Base-by-base conservation (phyloP, 2,797 vertebrate species). In the Loriculus beryllinus region DNA sequence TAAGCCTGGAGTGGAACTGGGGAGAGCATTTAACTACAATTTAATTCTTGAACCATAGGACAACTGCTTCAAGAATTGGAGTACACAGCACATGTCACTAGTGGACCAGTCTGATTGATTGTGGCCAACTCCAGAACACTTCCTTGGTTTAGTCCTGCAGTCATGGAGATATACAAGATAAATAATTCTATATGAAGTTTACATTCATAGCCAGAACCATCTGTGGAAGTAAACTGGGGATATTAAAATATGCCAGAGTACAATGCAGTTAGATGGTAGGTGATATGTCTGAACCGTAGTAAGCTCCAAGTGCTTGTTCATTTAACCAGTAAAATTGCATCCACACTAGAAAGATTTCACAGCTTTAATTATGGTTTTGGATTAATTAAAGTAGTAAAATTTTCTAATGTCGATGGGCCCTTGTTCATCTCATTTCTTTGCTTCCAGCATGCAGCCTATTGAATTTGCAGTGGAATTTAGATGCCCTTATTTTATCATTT, bases 311-410 rank as follows among this genome's bases (percentile, higher is more conserved):
- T 45, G 26, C 88, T 86, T 82, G 69, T 33, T 92, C 92, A 81
- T 57, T 95, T 95, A 90, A 86, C 79, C 49, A 28, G 39, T 28
- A 65, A 90, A 94, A 86, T 52, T 87, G 75, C 64, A 71, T 75
- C 78, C 81, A 77, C 81, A 92, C 81, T 85, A 85, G 88, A 60
- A 80, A 52, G 80, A 88, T 82, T 96, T 93, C 60, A 52, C 74
- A 84, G 78, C 78, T 92, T 88, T 95, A 93, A 92, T 88, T 95
- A 87, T 48, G 45, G 1, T 77, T 95, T 95, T 82, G 78, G 75
- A 68, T 86, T 96, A 95, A 95, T 95, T 95, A 96, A 95, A 95
- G 94, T 84, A 77, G 68, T 82, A 88, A 94, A 94, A 71, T 62
- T 95, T 93, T 57, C 64, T 86, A 65, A 11, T 33, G 56, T 47